Evolutionary conservation across 2,113 vertebrate genomes (phyloP).

Genomic region (Ciconia maguari): DNA sequence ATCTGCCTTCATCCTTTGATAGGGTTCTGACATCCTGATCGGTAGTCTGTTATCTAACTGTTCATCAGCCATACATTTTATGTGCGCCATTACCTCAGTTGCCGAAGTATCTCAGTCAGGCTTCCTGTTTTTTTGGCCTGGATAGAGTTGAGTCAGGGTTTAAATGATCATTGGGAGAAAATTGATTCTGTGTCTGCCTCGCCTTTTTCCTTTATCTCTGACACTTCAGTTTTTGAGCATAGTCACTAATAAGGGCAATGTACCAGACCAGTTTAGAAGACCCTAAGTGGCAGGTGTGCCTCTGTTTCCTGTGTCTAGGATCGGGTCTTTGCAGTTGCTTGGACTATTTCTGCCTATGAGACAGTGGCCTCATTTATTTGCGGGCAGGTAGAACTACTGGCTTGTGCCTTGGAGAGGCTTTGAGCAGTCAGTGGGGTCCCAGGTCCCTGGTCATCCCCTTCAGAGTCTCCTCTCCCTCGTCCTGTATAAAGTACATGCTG

Average conservation of each 20-base stretch:
- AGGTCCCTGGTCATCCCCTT: background rate
- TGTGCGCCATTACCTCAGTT: background rate
- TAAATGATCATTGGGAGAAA: background rate
- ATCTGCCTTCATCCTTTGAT: background rate
- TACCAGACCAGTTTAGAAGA: background rate
- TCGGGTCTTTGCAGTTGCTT: background rate
- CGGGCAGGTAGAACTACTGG: background rate
- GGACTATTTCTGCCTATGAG: background rate
- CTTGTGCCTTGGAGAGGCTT: background rate
- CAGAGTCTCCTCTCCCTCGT: background rate
- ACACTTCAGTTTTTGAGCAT: background rate
- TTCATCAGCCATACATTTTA: background rate
- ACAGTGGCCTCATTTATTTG: background rate
- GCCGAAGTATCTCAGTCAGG: background rate
- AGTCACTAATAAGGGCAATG: fast-evolving
- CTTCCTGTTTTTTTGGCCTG: background rate
- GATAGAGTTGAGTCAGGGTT: background rate
- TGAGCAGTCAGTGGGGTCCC: background rate
- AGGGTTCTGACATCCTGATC: background rate
- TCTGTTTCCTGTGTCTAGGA: background rate
- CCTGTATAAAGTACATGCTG: fast-evolving
- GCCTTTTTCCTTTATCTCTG: background rate
- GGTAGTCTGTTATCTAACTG: background rate
- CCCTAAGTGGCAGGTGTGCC: background rate
- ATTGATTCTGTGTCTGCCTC: background rate